Evolutionary conservation across 2,113 vertebrate genomes (phyloP).

Genomic region (Xenopus laevis): DNA sequence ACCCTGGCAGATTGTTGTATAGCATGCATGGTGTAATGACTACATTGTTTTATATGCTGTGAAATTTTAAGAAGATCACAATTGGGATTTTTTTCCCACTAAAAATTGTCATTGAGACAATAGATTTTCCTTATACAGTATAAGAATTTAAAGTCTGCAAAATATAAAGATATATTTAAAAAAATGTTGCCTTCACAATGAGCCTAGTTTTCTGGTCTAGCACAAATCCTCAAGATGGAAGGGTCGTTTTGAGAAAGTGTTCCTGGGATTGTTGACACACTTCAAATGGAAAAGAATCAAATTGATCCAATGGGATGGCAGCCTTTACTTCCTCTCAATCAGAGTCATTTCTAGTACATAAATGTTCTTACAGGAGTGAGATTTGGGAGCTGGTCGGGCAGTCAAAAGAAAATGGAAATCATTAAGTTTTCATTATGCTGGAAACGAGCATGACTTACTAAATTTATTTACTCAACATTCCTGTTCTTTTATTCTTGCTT

Average conservation of each 20-base stretch:
- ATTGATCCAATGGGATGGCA: conserved; percentile 19
- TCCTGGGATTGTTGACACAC: conserved; percentile 35
- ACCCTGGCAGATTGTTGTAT: no score
- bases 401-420: conserved; percentile 41
- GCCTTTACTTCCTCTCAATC: conserved; percentile 29
- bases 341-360: conserved; percentile 34
- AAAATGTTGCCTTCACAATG: conserved; percentile 1
- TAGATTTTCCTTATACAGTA: no score
- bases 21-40: no score
- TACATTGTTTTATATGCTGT: no score
- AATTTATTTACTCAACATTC: conserved; percentile 32
- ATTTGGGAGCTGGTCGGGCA: conserved; percentile 38
- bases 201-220: neutral
- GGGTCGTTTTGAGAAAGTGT: neutral
- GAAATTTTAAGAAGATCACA: no score
- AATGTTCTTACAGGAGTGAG: conserved; percentile 38
- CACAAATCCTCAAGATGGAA: conserved; percentile 8
- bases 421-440: conserved; percentile 32
- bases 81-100: no score
- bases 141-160: no score
- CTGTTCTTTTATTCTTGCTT: conserved; percentile 18
- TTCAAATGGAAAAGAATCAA: conserved; percentile 33
- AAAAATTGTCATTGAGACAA: no score
- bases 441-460: conserved; percentile 17
- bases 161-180: no score